Evolutionary conservation across 2,888 invertebrate species (phyloP).

Genomic region (Clivina fossor): DNA sequence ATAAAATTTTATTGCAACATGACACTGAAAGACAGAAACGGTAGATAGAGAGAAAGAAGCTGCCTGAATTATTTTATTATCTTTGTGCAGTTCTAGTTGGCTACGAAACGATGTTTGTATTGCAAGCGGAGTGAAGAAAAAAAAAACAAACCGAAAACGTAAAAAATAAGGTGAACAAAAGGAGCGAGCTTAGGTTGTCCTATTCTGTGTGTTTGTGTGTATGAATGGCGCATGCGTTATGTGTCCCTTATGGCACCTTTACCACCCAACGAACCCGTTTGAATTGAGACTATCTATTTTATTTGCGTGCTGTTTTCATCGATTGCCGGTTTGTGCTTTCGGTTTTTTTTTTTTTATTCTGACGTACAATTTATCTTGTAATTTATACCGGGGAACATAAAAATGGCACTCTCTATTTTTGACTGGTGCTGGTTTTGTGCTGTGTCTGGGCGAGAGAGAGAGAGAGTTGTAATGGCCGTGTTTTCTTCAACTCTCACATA

Average conservation of each 20-base stretch:
- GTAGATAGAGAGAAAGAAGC: no score
- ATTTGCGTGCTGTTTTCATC: conserved; percentile 32
- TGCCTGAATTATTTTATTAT: no score
- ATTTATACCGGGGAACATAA: conserved; percentile 31
- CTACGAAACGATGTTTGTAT: not conserved
- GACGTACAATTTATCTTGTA: conserved; percentile 30
- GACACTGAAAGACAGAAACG: no score
- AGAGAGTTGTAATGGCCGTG: no score
- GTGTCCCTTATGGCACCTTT: conserved; percentile 24
- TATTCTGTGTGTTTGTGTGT: not conserved
- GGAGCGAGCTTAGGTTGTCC: not conserved
- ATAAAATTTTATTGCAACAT: no score
- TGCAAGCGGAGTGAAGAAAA: no score
- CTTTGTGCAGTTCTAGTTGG: not conserved
- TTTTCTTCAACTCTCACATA: no score
- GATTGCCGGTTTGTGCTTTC: conserved; percentile 29
- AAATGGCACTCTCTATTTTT: conserved; percentile 25
- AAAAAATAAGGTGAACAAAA: not conserved
- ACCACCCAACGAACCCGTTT: conserved; percentile 18
- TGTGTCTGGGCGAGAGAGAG: no score
- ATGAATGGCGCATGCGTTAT: conserved; percentile 20
- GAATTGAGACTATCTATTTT: conserved; percentile 31
- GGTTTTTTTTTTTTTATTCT: conserved; percentile 14
- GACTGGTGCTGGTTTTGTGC: conserved; percentile 16
- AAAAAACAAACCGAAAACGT: not conserved